These are phyloP conservation scores for Leptothorax acervorum DNA, from an alignment of 2,888 invertebrate genomes.

Conservation along the genomic window DNA sequence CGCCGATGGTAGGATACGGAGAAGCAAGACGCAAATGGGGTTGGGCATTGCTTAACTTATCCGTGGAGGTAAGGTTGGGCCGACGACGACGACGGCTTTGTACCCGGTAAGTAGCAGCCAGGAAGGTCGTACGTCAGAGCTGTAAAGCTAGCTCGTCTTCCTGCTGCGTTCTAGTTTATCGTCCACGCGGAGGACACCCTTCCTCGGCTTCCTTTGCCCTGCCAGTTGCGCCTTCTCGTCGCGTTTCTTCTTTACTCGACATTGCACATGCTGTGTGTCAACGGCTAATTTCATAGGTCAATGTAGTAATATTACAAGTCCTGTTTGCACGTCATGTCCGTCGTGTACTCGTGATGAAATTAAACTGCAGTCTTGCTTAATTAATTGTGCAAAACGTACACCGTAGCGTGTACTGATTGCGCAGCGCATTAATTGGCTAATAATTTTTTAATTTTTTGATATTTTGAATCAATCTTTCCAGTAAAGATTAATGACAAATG, in stretches of 20 bases:
- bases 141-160: constrained; percentile 74
- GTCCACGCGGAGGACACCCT: constrained; percentile 48
- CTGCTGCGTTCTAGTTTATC: constrained; percentile 75
- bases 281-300: not conserved
- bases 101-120: constrained; percentile 73
- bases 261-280: constrained; percentile 14
- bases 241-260: constrained; percentile 8
- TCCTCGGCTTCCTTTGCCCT: not conserved
- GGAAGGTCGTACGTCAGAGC: constrained; percentile 76
- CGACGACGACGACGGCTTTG: constrained; percentile 65
- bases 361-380: not conserved
- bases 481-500: constrained; percentile 9
- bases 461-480: not conserved
- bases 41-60: constrained; percentile 70
- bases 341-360: not conserved
- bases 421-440: not conserved
- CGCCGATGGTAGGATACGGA: constrained; percentile 25
- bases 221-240: not conserved
- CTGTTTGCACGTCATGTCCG: not conserved
- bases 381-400: not conserved
- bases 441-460: not conserved
- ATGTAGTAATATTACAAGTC: not conserved
- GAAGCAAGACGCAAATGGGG: constrained; percentile 43
- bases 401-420: not conserved
- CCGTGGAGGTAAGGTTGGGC: constrained; percentile 63